Percentiles rank a stretch among this genome's conserved stretches.
phyloP scores from a whole-genome alignment of 2,888 invertebrate species.

The Orthosia gothica region DNA sequence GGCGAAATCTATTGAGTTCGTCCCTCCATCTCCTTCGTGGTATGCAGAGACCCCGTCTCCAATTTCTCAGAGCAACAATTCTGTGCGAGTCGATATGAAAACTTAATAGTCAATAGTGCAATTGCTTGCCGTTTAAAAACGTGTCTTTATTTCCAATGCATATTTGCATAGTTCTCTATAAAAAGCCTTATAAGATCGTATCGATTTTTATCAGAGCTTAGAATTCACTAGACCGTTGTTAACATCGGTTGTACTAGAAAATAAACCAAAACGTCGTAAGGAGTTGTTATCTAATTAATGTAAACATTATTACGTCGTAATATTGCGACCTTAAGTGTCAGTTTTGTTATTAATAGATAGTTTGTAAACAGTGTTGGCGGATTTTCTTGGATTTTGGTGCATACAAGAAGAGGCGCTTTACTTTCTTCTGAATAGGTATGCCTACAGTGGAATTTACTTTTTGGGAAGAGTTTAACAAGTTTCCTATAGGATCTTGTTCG shows the following conservation, averaged over 20 bases:
- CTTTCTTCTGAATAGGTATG: background rate
- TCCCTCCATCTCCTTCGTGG: background rate
- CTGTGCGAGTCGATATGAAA: background rate
- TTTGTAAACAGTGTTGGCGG: constrained; percentile 4
- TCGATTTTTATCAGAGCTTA: constrained; percentile 45
- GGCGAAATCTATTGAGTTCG: background rate
- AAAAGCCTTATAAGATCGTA: constrained; percentile 38
- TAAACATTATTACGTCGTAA: constrained; percentile 53
- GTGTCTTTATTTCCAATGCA: constrained; percentile 13
- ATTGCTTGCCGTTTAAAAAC: constrained; percentile 19
- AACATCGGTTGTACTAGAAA: constrained; percentile 24
- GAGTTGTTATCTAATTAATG: constrained; percentile 63
- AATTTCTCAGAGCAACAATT: background rate
- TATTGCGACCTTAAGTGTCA: constrained; percentile 41
- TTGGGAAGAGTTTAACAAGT: too few relatives aligned
- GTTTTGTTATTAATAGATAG: constrained; percentile 40
- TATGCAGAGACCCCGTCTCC: too few relatives aligned
- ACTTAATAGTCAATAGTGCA: background rate
- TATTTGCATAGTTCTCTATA: constrained; percentile 49
- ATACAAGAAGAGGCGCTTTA: background rate
- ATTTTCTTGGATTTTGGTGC: constrained; percentile 5
- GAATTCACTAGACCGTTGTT: constrained; percentile 32
- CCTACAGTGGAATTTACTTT: background rate
- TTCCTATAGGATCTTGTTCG: too few relatives aligned
- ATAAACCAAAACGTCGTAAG: constrained; percentile 16